Conservation (phyloP, 2,797 vertebrate genomes). For the Neostethus bicornis region DNA sequence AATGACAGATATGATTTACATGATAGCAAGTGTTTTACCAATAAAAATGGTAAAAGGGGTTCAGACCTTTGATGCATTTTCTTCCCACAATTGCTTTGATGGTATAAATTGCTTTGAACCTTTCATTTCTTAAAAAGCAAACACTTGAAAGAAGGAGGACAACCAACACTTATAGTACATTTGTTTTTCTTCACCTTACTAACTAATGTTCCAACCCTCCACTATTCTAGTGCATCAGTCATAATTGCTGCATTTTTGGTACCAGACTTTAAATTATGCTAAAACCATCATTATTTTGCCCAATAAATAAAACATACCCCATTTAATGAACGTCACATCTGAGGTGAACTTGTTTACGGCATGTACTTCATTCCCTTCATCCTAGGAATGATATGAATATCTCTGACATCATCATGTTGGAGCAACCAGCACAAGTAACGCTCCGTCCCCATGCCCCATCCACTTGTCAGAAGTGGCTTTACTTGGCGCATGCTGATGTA, state of each 20-base stretch:
- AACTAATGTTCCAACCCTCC: background rate
- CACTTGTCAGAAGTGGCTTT: slow-evolving; percentile 78
- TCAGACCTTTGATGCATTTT: background rate
- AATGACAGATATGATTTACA: background rate
- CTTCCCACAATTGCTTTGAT: background rate
- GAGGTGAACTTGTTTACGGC: slow-evolving; percentile 64
- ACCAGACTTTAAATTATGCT: background rate
- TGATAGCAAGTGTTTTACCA: background rate
- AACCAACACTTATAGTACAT: background rate
- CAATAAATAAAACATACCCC: slow-evolving; percentile 18
- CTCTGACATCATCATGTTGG: slow-evolving; percentile 80
- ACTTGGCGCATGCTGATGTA: slow-evolving; percentile 80
- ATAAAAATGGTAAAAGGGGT: background rate
- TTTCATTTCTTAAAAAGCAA: no score
- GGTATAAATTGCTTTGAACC: background rate
- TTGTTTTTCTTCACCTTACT: background rate
- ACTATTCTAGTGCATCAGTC: background rate
- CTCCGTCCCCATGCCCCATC: slow-evolving; percentile 86
- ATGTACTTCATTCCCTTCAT: slow-evolving; percentile 81
- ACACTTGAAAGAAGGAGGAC: background rate
- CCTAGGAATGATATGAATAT: slow-evolving; percentile 82
- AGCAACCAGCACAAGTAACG: slow-evolving; percentile 84
- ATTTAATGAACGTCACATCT: slow-evolving; percentile 1
- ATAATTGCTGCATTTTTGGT: slow-evolving; percentile 8
- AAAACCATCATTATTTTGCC: slow-evolving; percentile 7